A percentile compares a stretch with the other conserved stretches of the same genome.
These are phyloP conservation scores for Galeopsomyia nigrocyanea DNA, from an alignment of 2,888 invertebrate species.

Conservation along the genomic window DNA sequence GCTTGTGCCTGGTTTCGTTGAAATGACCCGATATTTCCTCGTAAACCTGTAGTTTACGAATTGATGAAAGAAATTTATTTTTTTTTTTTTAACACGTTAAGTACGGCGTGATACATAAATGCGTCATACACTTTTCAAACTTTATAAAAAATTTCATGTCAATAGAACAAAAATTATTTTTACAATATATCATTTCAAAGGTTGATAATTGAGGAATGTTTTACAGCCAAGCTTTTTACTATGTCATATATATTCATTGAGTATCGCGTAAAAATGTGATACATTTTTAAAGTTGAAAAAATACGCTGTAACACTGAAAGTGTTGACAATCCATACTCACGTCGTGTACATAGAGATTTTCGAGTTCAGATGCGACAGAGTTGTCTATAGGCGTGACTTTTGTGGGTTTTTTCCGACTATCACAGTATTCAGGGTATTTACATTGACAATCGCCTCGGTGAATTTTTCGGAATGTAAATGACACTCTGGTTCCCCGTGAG, in stretches of 20 bases:
- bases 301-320: too few relatives aligned
- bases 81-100: too few relatives aligned
- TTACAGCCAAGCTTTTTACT: too few relatives aligned
- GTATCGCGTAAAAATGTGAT: constrained; percentile 6
- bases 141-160: too few relatives aligned
- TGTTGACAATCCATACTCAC: constrained; percentile 67
- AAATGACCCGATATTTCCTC: constrained; percentile 96
- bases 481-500: constrained; percentile 76
- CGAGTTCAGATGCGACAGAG: constrained; percentile 75
- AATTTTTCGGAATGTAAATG: constrained; percentile 87
- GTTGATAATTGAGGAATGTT: too few relatives aligned
- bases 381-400: constrained; percentile 61
- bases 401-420: constrained; percentile 68
- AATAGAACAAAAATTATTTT: too few relatives aligned
- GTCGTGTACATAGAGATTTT: constrained; percentile 83
- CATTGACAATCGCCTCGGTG: constrained; percentile 76
- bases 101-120: too few relatives aligned
- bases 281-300: neutral
- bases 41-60: constrained; percentile 84
- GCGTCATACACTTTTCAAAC: too few relatives aligned
- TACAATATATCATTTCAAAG: too few relatives aligned
- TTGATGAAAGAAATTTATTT: too few relatives aligned
- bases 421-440: constrained; percentile 76
- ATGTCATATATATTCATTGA: constrained; percentile 4
- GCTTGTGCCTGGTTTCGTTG: constrained; percentile 92